phyloP scores from a whole-genome alignment of 64 coral and sea anemone species.

The Hydrozoanthus tunicans region DNA sequence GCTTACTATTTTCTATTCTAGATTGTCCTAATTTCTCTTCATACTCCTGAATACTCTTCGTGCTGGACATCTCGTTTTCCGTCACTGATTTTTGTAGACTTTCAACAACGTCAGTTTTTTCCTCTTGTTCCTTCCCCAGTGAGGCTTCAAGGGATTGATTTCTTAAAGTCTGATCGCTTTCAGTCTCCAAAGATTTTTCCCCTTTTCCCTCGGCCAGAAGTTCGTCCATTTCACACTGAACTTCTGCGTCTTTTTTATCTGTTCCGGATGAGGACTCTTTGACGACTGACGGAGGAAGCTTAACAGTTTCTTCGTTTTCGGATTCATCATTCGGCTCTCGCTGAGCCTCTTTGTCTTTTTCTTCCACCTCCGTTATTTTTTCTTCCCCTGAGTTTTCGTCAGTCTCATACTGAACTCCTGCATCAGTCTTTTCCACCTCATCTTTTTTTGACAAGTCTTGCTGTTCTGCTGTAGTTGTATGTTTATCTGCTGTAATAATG shows the following conservation, averaged over 20 bases:
- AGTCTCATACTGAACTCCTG: neutral
- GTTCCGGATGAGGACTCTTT: too few relatives aligned
- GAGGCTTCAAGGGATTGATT: neutral
- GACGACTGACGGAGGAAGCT: too few relatives aligned
- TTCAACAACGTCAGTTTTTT: neutral
- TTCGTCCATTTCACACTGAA: constrained; percentile 8
- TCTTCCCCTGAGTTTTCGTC: too few relatives aligned
- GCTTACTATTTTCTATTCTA: constrained; percentile 2
- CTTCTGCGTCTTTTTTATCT: neutral
- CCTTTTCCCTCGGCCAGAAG: neutral
- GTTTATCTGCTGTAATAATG: neutral
- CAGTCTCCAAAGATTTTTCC: neutral
- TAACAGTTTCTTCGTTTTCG: too few relatives aligned
- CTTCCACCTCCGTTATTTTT: neutral
- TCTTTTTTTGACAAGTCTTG: neutral
- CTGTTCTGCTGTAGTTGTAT: neutral
- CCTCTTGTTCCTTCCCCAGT: neutral
- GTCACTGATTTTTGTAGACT: neutral
- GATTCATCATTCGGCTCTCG: too few relatives aligned
- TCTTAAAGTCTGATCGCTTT: neutral
- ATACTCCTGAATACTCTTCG: neutral
- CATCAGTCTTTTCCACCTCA: neutral
- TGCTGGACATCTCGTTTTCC: neutral
- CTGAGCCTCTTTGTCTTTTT: neutral
- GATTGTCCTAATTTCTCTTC: constrained; percentile 4